phyloP scores from a whole-genome alignment of 1,140 invertebrate genomes.

The Branchinecta lynchi region DNA sequence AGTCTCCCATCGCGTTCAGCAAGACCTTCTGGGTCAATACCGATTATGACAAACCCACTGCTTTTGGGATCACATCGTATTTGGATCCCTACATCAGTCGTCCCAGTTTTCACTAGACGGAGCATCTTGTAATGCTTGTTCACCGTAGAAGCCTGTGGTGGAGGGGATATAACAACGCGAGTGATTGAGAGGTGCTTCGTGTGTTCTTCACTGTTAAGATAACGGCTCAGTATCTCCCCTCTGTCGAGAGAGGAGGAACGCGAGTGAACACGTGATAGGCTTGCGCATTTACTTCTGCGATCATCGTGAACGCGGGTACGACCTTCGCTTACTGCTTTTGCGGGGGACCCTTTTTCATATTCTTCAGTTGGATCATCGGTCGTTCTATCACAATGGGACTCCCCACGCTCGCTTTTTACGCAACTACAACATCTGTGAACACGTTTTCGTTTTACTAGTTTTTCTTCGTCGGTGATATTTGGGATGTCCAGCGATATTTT shows the following conservation, averaged over 20 bases:
- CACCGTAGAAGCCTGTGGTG: slow-evolving; percentile 20
- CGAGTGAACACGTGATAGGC: not conserved
- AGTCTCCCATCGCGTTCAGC: slow-evolving; percentile 64
- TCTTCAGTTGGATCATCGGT: not conserved
- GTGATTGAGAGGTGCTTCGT: not conserved
- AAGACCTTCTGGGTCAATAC: slow-evolving; percentile 57
- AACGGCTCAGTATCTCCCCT: not conserved
- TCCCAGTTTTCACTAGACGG: slow-evolving; percentile 45
- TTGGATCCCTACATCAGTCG: slow-evolving; percentile 62
- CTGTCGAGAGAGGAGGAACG: slow-evolving; percentile 14
- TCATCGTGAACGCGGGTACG: not conserved
- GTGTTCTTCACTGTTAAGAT: not conserved
- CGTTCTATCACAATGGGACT: too few species aligned
- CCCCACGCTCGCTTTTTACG: not conserved
- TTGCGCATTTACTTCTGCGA: not conserved
- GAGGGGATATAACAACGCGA: slow-evolving; percentile 13
- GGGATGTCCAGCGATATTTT: not conserved
- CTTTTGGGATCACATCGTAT: slow-evolving; percentile 58
- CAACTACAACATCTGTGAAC: slow-evolving; percentile 2
- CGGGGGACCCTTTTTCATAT: not conserved
- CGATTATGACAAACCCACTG: slow-evolving; percentile 60
- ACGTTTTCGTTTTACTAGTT: slow-evolving; percentile 3
- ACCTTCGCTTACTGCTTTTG: not conserved
- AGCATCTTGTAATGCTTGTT: slow-evolving; percentile 39
- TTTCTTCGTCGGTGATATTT: not conserved